Percentiles rank a stretch among this genome's conserved stretches.
Conservation (phyloP, 2,113 vertebrate species). For the Pelmatolapia mariae region DNA sequence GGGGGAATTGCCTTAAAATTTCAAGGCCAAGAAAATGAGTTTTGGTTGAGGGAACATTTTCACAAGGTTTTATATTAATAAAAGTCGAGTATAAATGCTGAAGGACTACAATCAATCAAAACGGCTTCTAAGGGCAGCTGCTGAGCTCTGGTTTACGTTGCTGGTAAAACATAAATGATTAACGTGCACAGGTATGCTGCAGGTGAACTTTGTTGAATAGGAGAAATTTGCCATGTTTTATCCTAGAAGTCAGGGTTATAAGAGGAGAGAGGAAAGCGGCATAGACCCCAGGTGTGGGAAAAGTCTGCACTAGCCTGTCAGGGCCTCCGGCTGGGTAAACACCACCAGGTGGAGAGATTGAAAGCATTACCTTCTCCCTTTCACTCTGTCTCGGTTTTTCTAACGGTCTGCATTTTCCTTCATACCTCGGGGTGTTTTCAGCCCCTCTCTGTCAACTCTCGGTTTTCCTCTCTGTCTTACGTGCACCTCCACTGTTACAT, state of each 20-base stretch:
- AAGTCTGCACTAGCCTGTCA: not conserved
- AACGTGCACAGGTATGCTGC: not conserved
- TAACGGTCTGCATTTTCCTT: not conserved
- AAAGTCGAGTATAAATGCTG: not conserved
- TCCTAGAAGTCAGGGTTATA: not conserved
- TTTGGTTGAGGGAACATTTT: not conserved
- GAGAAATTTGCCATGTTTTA: not conserved
- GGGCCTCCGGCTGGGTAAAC: not conserved
- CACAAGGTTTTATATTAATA: not conserved
- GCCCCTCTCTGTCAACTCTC: not conserved
- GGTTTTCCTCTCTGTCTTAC: not conserved
- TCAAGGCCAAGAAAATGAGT: not conserved
- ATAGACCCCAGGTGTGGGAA: constrained; percentile 1
- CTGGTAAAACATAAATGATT: constrained; percentile 23
- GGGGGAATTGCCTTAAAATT: not conserved
- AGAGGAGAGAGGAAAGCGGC: not conserved
- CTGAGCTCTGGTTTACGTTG: not conserved
- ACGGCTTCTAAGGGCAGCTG: not conserved
- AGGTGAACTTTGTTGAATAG: not conserved
- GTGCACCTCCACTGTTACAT: not conserved
- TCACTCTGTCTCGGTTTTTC: not conserved
- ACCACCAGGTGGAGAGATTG: not conserved
- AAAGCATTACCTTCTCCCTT: not conserved
- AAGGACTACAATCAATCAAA: not conserved
- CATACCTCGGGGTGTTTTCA: not conserved